Base-by-base conservation (phyloP, 2,797 vertebrate species). In the Rhadinocentrus ornatus region DNA sequence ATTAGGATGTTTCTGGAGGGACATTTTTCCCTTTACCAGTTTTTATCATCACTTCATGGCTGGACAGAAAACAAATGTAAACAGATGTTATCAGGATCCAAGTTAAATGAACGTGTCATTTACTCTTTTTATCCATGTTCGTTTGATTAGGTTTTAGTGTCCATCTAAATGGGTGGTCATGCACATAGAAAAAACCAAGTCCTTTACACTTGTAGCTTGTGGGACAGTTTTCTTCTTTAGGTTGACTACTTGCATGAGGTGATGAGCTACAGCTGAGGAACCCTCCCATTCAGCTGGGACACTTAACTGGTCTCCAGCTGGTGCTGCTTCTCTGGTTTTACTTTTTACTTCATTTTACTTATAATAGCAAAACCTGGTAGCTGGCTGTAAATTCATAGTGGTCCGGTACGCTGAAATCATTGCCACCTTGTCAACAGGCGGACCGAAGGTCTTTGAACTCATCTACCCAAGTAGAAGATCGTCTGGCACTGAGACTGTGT, bases 111-210 rank as follows among this genome's bases (percentile, higher is more conserved):
- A 76, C 53, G 80, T 87, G 78, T 85, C 77, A 76, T 86, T 86
- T 78, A 79, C 68, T 89, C 73, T 12, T 86, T 85, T 83, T 79
- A 82, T 76, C 83, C 86, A 87, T 86, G 62, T 83, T 82, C 84
- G 75, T 80, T 88, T 53, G 58, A 74, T 80, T 83, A 39, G 74
- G 76, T 72, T 64, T 70, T 22, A 10, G 71, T 83, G 86, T 87
- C 69, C 57, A 86, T 87, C 85, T 86, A 91, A 91, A 92, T 22
- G 55, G 55, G 86, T 93, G 93, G 87, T 93, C 89, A 93, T 88
- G 94, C 94, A 71, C 78, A 87, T 94, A 90, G 59, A 88, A 91
- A 91, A 91, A 82, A 78, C 62, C 82, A 81, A 82, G 83, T 88
- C 82, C 56, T 58, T 81, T 67, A 72, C 50, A 69, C 57, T 67